Conservation (phyloP, 2,888 invertebrate species). For the Lottia scabra region DNA sequence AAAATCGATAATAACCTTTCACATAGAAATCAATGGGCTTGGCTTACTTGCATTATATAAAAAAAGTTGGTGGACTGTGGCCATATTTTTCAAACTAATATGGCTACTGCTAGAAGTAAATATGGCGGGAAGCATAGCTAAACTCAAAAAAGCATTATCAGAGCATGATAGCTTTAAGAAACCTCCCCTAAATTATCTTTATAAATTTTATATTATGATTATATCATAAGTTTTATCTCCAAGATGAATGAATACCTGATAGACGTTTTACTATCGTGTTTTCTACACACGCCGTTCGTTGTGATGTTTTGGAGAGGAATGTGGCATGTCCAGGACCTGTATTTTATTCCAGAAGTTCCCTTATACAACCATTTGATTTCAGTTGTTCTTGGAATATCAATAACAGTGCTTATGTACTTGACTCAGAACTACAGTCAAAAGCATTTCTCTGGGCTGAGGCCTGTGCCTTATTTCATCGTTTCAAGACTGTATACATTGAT, state of each 20-base stretch:
- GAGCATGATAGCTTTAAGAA: too few relatives aligned
- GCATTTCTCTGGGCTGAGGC: neutral
- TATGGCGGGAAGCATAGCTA: too few relatives aligned
- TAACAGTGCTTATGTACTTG: neutral
- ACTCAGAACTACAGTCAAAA: neutral
- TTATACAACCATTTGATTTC: neutral
- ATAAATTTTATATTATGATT: too few relatives aligned
- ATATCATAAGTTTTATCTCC: too few relatives aligned
- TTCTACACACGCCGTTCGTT: neutral
- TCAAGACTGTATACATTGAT: slow-evolving; percentile 8
- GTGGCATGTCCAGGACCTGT: neutral
- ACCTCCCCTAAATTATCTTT: too few relatives aligned
- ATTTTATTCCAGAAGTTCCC: neutral
- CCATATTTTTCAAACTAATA: too few relatives aligned
- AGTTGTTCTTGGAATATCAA: neutral
- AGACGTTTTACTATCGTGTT: neutral
- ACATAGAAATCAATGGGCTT: too few relatives aligned
- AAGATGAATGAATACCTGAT: neutral
- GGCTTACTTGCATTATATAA: too few relatives aligned
- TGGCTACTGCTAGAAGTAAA: too few relatives aligned
- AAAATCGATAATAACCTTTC: too few relatives aligned
- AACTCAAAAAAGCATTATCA: too few relatives aligned
- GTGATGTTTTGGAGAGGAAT: slow-evolving; percentile 6
- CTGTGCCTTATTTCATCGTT: neutral
- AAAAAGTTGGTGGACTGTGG: too few relatives aligned